phyloP scores from a whole-genome alignment of 1,140 invertebrate species.

The Teleopsis dalmanni region DNA sequence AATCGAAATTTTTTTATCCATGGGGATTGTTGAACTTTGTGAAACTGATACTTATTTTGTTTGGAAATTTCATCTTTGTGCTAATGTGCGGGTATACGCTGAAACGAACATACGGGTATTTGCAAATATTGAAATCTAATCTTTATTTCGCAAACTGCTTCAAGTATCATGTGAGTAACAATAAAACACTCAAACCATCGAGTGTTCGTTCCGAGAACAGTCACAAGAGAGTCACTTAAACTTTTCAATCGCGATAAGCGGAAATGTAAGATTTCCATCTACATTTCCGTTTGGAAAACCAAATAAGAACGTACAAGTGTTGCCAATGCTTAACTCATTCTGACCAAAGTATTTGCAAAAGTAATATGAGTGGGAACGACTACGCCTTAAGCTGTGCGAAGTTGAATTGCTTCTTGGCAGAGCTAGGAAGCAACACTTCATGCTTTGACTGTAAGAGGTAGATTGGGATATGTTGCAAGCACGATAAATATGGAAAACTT shows the following conservation, averaged over 20 bases:
- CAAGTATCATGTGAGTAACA: not conserved
- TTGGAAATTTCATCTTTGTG: not conserved
- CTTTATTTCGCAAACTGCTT: not conserved
- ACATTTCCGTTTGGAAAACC: conserved; percentile 23
- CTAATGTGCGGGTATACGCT: no score
- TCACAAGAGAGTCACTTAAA: conserved; percentile 36
- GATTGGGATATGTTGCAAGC: conserved; percentile 4
- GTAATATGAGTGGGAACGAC: not conserved
- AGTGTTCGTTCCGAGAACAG: not conserved
- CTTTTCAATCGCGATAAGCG: conserved; percentile 41
- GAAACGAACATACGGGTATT: not conserved
- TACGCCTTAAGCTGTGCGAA: not conserved
- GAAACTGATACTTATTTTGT: no score
- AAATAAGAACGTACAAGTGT: no score
- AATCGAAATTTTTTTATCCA: no score
- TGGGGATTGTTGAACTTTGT: no score
- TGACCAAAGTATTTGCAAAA: conserved; percentile 6
- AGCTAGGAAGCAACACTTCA: not conserved
- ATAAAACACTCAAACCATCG: no score
- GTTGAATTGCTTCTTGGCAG: not conserved
- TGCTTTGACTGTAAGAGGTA: conserved; percentile 1
- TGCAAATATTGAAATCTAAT: not conserved
- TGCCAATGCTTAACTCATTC: no score
- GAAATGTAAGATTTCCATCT: conserved; percentile 44
- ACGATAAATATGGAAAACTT: not conserved